Evolutionary conservation across 2,113 vertebrate species (phyloP).

Genomic region (Theropithecus gelada): DNA sequence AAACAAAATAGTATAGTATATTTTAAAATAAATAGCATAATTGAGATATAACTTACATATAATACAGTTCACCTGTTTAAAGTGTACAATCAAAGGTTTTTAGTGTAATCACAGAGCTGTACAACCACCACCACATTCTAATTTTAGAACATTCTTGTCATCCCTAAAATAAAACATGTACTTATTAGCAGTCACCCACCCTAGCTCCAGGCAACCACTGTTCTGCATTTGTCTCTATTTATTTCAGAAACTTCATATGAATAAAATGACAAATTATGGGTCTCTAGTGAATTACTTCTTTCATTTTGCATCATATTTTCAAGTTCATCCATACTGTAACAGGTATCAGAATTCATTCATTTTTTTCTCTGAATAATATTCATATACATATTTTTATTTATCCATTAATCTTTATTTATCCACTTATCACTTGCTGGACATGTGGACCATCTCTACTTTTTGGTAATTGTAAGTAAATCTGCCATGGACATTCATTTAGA

Average conservation of each 20-base stretch:
- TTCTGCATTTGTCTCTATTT: neutral
- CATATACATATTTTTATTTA: too few relatives aligned
- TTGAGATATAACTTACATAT: neutral
- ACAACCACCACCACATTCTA: neutral
- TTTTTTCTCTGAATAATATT: neutral
- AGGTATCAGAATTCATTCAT: too few relatives aligned
- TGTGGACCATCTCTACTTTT: neutral
- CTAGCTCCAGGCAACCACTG: rapidly evolving
- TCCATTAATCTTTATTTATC: too few relatives aligned
- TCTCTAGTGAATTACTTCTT: neutral
- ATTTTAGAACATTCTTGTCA: neutral
- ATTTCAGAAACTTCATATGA: neutral
- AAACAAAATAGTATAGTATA: neutral
- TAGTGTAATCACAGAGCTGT: neutral
- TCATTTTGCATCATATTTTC: neutral
- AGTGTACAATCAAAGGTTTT: neutral
- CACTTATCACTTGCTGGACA: too few relatives aligned
- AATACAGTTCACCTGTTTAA: neutral
- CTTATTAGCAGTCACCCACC: rapidly evolving
- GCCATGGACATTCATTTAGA: neutral
- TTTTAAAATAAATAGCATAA: neutral
- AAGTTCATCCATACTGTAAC: neutral
- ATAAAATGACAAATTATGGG: neutral
- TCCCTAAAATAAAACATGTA: neutral
- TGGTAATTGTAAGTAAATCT: neutral